phyloP scores from a whole-genome alignment of 2,888 invertebrate genomes.

The Leptinotarsa haldemani region DNA sequence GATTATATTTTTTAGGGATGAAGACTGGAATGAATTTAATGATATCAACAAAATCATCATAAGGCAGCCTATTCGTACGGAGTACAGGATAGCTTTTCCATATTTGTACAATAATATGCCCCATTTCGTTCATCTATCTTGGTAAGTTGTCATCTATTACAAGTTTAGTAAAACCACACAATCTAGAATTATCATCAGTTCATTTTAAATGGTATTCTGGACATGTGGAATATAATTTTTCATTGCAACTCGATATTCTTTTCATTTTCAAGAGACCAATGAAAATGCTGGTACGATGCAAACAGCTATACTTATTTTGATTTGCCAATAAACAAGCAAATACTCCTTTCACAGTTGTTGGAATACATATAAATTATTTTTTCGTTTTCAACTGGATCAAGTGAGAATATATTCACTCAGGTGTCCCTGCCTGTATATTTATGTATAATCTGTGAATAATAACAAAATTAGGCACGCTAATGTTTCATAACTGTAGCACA shows the following conservation, averaged over 20 bases:
- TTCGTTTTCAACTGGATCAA: neutral
- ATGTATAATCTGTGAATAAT: too few relatives aligned
- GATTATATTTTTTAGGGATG: constrained; percentile 75
- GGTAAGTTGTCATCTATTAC: constrained; percentile 74
- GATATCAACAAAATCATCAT: constrained; percentile 99
- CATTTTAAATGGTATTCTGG: constrained; percentile 63
- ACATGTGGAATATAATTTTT: constrained; percentile 69
- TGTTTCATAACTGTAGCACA: too few relatives aligned
- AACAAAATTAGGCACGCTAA: too few relatives aligned
- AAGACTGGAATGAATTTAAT: constrained; percentile 99
- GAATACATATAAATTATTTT: neutral
- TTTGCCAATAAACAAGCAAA: too few relatives aligned
- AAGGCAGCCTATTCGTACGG: constrained; percentile 97
- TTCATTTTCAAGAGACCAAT: constrained; percentile 66
- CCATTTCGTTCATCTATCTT: constrained; percentile 97
- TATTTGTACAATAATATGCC: constrained; percentile 99
- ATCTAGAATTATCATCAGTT: constrained; percentile 39
- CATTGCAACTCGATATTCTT: constrained; percentile 68
- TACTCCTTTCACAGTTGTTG: too few relatives aligned
- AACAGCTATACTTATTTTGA: constrained; percentile 58
- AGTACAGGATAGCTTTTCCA: constrained; percentile 99
- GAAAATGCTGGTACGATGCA: constrained; percentile 71
- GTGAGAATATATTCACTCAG: too few relatives aligned
- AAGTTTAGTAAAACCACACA: constrained; percentile 28
- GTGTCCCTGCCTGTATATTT: too few relatives aligned